Conservation (phyloP, 2,797 vertebrate genomes). For the Oreochromis mossambicus region DNA sequence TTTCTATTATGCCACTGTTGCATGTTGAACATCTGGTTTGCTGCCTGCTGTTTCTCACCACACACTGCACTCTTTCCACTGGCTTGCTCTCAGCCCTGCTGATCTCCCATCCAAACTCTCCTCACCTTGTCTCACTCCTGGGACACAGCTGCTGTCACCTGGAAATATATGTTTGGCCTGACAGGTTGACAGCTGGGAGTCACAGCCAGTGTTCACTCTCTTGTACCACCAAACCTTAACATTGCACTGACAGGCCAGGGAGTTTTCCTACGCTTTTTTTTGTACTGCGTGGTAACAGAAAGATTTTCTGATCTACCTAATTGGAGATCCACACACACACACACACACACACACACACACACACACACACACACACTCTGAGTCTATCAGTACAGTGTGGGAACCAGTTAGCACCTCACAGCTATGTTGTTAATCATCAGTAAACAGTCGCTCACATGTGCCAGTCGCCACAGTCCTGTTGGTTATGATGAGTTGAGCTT, state of each 20-base stretch:
- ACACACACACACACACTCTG: background rate
- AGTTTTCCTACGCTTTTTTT: background rate
- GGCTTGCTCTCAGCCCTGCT: background rate
- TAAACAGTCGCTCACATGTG: background rate
- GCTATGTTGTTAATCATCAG: background rate
- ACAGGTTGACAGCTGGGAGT: conserved; percentile 52
- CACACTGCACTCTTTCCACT: background rate
- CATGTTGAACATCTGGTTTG: conserved; percentile 1
- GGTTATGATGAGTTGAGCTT: background rate
- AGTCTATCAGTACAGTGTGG: background rate
- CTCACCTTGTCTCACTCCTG: background rate
- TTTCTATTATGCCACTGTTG: background rate
- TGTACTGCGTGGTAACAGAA: background rate
- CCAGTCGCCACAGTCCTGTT: background rate
- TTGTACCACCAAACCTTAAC: conserved; percentile 17
- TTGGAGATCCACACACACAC: background rate
- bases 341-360: no score
- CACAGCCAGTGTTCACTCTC: conserved; percentile 30
- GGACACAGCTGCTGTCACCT: conserved; percentile 45
- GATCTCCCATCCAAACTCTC: background rate
- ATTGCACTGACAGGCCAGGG: conserved; percentile 34
- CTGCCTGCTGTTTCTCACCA: background rate
- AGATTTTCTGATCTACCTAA: conserved; percentile 2
- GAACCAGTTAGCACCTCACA: background rate
- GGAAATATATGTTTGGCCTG: conserved; percentile 45